Evolutionary conservation across 1,140 invertebrate species (phyloP), one percentile per base, ranked within the genome.

Genomic region (Cyrtorhinus lividipennis): DNA sequence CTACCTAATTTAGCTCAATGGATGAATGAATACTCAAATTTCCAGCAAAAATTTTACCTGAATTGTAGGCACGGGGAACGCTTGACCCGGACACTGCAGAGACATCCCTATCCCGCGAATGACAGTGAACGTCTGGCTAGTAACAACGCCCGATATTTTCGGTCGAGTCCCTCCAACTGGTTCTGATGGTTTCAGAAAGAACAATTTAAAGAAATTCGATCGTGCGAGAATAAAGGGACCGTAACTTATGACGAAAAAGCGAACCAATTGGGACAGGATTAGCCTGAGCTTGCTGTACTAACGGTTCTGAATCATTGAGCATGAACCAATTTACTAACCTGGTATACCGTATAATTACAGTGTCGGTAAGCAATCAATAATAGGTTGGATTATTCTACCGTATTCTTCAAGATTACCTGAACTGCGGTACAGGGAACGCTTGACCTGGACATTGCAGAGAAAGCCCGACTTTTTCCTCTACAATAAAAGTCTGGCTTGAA

Each of bases 61-160:
- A 81, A 86, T 66, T 76, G 69, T 64, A 25, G 84, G 83, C 66
- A 81, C 78, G 67, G 84, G 85, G 72, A 77, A 84, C 62, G 75
- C 83, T 76, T 87, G 84, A 62, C 81, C 82, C 56, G 81, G 81
- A 69, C 83, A 85, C 25, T 83, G 68, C 63, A 85, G 73, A 63
- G 78, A 78, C 58, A 83, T 73, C 67, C 73, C 77, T 60, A 78
- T 74, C 44, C 71, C 71, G 27, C 27, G 13, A 13, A 57, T 56
- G 25, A 64, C 66, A 59, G 79, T 62, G 44, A 65, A 67, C 12
- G 66, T 65, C 18, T 63, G 46, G 38, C 62, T 65, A 70, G 80
- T 80, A 12, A 76, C 70, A 57, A 79, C 75, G 24, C 72, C 75
- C 25, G 76, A 73, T 62, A 80, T 73, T 72, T 79, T 79, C 15